phyloP scores from a whole-genome alignment of 2,888 invertebrate genomes.

The Brenthis ino region DNA sequence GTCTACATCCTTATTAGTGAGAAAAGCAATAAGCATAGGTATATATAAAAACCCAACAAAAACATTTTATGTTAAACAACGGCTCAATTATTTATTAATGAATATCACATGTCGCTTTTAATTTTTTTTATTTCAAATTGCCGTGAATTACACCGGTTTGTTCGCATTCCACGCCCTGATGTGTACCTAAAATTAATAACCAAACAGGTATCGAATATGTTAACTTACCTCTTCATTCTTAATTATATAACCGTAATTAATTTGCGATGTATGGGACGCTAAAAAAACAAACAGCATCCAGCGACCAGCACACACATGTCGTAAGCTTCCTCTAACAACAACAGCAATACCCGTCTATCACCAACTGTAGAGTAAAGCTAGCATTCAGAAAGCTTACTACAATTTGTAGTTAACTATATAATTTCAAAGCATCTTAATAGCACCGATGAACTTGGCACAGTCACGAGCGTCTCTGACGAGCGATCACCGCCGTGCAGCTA shows the following conservation, averaged over 20 bases:
- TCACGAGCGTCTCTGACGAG: neutral
- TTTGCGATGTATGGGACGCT: too few species aligned
- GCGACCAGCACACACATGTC: too few species aligned
- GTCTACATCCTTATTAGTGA: constrained; percentile 24
- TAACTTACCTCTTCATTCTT: neutral
- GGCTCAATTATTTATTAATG: neutral
- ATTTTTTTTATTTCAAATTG: neutral
- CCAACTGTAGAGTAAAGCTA: too few species aligned
- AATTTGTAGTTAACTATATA: too few species aligned
- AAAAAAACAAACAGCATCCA: too few species aligned
- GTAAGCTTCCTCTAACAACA: too few species aligned
- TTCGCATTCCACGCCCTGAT: constrained; percentile 1
- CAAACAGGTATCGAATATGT: neutral
- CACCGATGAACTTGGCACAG: too few species aligned
- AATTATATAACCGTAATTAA: too few species aligned
- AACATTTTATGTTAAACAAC: neutral
- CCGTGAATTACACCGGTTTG: constrained; percentile 2
- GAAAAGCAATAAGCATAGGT: neutral
- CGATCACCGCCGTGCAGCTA: neutral
- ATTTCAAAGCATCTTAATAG: too few species aligned
- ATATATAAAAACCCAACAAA: neutral
- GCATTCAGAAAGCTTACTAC: too few species aligned
- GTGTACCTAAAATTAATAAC: neutral
- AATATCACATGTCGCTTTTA: neutral
- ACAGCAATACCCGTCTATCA: too few species aligned